These are phyloP conservation scores for Phocoena sinus DNA, from an alignment of 2,113 vertebrate species.

Conservation along the genomic window DNA sequence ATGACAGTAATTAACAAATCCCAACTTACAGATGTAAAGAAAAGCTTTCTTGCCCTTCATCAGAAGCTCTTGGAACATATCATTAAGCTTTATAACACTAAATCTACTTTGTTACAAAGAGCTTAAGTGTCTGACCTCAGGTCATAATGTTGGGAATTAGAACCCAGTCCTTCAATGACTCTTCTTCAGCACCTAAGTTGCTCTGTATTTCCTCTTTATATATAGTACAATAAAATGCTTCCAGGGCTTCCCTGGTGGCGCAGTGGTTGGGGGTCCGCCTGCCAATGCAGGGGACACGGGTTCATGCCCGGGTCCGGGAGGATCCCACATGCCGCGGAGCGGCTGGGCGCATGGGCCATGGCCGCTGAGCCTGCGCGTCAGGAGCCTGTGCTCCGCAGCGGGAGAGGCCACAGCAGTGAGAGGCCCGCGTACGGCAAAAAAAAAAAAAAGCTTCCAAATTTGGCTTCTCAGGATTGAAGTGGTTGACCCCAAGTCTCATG, in stretches of 20 bases:
- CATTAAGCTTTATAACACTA: not conserved
- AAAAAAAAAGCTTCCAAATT: conserved; percentile 4
- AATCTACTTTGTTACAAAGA: not conserved
- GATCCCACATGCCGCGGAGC: too few relatives aligned
- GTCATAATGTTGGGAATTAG: not conserved
- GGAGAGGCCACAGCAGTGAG: too few relatives aligned
- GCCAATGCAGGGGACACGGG: too few relatives aligned
- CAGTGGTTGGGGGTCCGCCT: too few relatives aligned
- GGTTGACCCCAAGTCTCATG: not conserved
- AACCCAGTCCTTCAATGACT: not conserved
- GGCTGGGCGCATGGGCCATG: too few relatives aligned
- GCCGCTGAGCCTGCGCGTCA: too few relatives aligned
- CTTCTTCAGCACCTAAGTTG: not conserved
- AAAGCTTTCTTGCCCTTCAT: not conserved
- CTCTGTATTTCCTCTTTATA: not conserved
- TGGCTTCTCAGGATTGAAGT: not conserved
- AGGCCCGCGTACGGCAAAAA: too few relatives aligned
- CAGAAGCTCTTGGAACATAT: not conserved
- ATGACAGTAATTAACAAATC: not conserved
- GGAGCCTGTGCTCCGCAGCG: too few relatives aligned
- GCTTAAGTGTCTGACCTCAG: not conserved
- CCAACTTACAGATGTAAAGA: not conserved
- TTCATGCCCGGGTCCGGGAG: too few relatives aligned
- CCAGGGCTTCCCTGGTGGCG: not conserved
- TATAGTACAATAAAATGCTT: not conserved